These are phyloP conservation scores for Heliornis fulica DNA, from an alignment of 2,113 vertebrate species.

Conservation along the genomic window DNA sequence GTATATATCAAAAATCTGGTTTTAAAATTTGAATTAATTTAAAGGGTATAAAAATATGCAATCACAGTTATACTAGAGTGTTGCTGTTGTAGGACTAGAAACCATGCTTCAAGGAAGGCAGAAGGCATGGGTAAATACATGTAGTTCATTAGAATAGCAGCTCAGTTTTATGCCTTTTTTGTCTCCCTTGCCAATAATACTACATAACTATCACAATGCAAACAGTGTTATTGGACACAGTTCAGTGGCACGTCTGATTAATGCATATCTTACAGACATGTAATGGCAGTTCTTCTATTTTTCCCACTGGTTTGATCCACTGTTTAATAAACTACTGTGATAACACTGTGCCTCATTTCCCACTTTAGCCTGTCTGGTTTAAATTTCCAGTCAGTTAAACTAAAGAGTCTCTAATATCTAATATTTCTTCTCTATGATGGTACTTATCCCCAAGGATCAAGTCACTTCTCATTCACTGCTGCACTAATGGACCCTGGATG, in stretches of 20 bases:
- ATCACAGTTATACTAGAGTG: neutral
- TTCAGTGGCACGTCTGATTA: neutral
- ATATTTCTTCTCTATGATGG: neutral
- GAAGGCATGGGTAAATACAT: neutral
- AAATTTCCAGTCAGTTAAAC: conserved; percentile 22
- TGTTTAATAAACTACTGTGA: neutral
- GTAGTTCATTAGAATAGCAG: neutral
- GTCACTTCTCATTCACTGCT: neutral
- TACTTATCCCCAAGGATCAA: neutral
- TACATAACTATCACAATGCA: neutral
- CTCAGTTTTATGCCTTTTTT: neutral
- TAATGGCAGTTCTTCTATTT: neutral
- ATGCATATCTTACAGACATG: neutral
- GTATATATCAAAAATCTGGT: neutral
- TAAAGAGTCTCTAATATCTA: neutral
- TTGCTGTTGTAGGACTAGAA: neutral
- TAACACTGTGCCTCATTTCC: neutral
- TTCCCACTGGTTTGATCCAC: neutral
- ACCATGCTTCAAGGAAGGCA: neutral
- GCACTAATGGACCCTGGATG: neutral
- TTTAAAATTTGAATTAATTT: neutral
- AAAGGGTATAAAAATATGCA: neutral
- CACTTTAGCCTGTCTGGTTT: neutral
- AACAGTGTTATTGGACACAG: neutral
- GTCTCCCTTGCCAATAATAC: neutral